phyloP scores from a whole-genome alignment of 2,113 vertebrate species.

The Sinocyclocheilus anshuiensis region DNA sequence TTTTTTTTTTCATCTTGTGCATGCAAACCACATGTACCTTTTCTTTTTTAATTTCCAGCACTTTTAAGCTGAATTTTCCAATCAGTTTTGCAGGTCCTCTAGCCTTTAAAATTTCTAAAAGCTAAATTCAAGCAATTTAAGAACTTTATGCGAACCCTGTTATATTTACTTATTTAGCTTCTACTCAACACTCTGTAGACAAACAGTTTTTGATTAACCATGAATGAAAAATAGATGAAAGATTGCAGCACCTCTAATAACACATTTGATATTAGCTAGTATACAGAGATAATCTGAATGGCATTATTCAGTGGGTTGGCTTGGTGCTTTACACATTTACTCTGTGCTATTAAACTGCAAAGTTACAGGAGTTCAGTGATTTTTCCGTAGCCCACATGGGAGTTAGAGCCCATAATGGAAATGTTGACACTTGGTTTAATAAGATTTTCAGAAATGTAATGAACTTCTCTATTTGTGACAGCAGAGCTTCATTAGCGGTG shows the following conservation, averaged over 20 bases:
- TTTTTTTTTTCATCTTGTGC: not conserved
- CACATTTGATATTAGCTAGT: not conserved
- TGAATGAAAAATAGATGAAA: not conserved
- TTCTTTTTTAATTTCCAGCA: not conserved
- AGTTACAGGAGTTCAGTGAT: not conserved
- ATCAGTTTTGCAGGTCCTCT: not conserved
- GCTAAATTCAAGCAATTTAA: not conserved
- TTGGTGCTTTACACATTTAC: not conserved
- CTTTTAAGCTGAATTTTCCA: not conserved
- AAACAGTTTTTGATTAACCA: not conserved
- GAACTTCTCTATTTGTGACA: slow-evolving; percentile 28
- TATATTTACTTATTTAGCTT: not conserved
- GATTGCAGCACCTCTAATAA: not conserved
- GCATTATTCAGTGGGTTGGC: not conserved
- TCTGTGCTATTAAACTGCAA: not conserved
- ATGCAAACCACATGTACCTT: not conserved
- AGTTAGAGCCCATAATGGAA: slow-evolving; percentile 28
- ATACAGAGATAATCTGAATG: not conserved
- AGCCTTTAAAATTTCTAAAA: not conserved
- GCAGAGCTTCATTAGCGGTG: slow-evolving; percentile 1
- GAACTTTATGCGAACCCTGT: not conserved
- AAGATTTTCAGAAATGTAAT: slow-evolving; percentile 28
- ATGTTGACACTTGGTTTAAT: slow-evolving; percentile 39
- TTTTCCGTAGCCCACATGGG: not conserved
- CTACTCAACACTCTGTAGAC: not conserved